Percentiles rank a stretch among this genome's conserved stretches.
Evolutionary conservation across 2,888 invertebrate genomes (phyloP).

Genomic region (Brachylomia viminalis): DNA sequence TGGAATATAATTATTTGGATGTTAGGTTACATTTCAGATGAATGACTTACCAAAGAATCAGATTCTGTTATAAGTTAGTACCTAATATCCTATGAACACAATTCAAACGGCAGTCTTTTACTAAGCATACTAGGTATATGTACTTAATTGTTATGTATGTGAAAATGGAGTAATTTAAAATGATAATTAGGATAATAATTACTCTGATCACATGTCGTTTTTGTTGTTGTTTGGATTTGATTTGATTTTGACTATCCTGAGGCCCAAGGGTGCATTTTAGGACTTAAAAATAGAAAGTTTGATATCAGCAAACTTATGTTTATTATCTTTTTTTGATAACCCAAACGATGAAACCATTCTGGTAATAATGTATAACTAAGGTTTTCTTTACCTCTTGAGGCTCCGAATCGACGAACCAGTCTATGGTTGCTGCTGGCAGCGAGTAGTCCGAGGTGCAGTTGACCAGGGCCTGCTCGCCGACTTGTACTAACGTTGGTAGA

Average conservation of each 20-base stretch:
- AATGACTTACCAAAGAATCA: background rate
- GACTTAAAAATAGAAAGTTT: background rate
- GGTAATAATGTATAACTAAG: too few relatives aligned
- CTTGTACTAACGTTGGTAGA: constrained; percentile 84
- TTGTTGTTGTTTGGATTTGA: background rate
- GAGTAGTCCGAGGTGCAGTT: constrained; percentile 89
- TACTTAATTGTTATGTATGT: background rate
- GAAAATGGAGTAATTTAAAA: background rate
- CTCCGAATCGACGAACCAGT: constrained; percentile 87
- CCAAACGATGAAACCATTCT: background rate
- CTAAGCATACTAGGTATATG: background rate
- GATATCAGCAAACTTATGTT: background rate
- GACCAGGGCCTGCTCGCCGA: constrained; percentile 84
- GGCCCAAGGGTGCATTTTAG: background rate
- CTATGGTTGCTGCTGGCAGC: constrained; percentile 83
- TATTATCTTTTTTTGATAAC: background rate
- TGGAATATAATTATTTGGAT: background rate
- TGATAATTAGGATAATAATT: too few relatives aligned
- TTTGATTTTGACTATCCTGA: background rate
- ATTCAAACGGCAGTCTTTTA: background rate
- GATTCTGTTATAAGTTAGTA: background rate
- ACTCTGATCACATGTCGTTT: background rate
- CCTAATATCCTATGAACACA: background rate
- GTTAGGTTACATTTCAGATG: background rate
- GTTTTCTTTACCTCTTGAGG: constrained; percentile 82